These are phyloP conservation scores for Panulirus ornatus DNA, from an alignment of 1,140 invertebrate genomes.

Conservation along the genomic window DNA sequence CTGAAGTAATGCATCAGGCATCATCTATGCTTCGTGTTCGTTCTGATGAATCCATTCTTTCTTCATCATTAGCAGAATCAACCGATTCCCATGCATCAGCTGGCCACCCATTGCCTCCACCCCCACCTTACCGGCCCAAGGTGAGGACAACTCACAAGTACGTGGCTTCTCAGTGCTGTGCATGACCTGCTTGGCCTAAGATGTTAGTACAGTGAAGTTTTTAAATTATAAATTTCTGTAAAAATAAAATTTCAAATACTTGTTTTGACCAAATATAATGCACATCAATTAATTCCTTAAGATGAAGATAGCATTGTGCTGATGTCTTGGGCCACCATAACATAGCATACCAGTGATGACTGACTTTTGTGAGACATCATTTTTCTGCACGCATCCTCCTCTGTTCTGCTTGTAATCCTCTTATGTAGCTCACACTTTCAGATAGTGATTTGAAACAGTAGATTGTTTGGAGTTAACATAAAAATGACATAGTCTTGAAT, in stretches of 20 bases:
- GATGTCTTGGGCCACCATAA: background rate
- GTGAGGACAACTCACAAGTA: slow-evolving; percentile 75
- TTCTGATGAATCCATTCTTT: slow-evolving; percentile 76
- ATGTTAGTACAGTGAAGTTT: slow-evolving; percentile 10
- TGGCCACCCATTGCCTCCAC: slow-evolving; percentile 71
- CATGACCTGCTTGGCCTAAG: slow-evolving; percentile 56
- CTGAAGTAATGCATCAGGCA: slow-evolving; percentile 69
- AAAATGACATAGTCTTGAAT: no score
- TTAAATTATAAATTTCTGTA: background rate
- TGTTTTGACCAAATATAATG: background rate
- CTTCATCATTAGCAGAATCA: slow-evolving; percentile 71
- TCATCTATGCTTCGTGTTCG: slow-evolving; percentile 75
- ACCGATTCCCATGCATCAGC: slow-evolving; percentile 56
- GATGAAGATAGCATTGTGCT: background rate
- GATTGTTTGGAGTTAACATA: no score
- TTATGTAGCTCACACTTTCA: background rate
- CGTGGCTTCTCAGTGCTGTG: slow-evolving; percentile 71
- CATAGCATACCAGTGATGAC: slow-evolving; percentile 10
- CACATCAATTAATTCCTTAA: background rate
- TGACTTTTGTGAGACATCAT: no score
- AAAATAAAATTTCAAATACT: background rate
- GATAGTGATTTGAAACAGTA: no score
- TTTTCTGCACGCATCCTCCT: background rate
- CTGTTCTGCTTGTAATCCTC: background rate
- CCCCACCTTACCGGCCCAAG: slow-evolving; percentile 76